Evolutionary conservation across 2,113 vertebrate species (phyloP), one percentile per base, ranked within the genome.

Genomic region (Triplophysa tibetana): DNA sequence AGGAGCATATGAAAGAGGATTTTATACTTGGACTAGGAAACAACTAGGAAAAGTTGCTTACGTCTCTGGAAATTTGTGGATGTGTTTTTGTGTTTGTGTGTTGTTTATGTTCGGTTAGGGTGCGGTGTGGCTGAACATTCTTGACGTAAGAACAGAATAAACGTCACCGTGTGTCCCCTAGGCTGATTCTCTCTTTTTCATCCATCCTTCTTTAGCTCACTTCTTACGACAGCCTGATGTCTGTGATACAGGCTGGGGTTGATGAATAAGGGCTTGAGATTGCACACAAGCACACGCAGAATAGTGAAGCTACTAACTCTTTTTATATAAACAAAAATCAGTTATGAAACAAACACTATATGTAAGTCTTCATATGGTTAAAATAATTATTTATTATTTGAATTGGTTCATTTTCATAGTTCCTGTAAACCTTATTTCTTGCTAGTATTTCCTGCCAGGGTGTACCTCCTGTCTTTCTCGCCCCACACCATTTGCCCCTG

Each of bases 121-220:
- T 90, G 84, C 90, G 88, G 86, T 90, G 86, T 86, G 86, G 87
- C 88, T 85, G 87, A 84, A 80, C 85, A 61, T 70, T 85, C 82
- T 80, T 90, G 89, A 91, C 88, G 89, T 92, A 89, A 92, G 78
- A 76, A 64, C 56, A 48, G 67, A 80, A 61, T 82, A 23, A 75
- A 85, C 87, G 85, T 91, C 90, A 89, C 86, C 83, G 75, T 82
- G 85, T 83, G 70, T 79, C 87, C 89, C 84, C 52, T 85, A 84
- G 85, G 81, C 82, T 83, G 60, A 41, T 72, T 85, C 81, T 85
- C 75, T 87, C 82, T 84, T 81, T 85, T 80, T 89, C 80, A 83
- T 29, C 26, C 73, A 13, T 62, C 58, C 81, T 60, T 77, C 77
- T 85, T 67, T 79, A 68, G 70, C 63, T 43, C 69, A 48, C 67